These are phyloP conservation scores for Ormia ochracea DNA, from an alignment of 2,888 invertebrate species.

Conservation along the genomic window DNA sequence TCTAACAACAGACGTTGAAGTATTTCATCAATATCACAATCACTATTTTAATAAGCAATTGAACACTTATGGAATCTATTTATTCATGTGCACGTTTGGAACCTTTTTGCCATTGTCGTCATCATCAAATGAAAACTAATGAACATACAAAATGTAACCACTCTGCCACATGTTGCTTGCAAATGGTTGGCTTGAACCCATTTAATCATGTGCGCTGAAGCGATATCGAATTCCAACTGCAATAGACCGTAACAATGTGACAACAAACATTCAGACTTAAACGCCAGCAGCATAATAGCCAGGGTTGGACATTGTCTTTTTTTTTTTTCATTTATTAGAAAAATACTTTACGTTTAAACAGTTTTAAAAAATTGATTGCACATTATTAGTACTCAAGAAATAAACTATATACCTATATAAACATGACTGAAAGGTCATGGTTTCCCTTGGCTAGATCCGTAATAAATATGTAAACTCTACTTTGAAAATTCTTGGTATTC, in stretches of 20 bases:
- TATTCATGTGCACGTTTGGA: background rate
- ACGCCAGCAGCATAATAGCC: background rate
- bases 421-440: no score
- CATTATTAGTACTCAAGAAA: no score
- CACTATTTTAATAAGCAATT: constrained; percentile 37
- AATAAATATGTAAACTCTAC: no score
- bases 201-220: constrained; percentile 63
- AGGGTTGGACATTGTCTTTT: background rate
- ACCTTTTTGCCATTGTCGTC: background rate
- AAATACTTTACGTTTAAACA: no score
- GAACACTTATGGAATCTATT: constrained; percentile 2
- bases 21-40: background rate
- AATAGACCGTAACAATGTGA: constrained; percentile 63
- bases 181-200: constrained; percentile 54
- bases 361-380: no score
- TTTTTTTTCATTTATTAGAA: no score
- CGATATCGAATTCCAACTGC: constrained; percentile 63
- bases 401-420: no score
- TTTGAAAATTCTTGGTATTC: no score
- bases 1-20: background rate
- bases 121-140: background rate
- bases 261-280: background rate
- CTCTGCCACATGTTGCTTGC: constrained; percentile 4
- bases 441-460: no score
- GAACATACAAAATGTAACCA: constrained; percentile 3